These are phyloP conservation scores for Drosophila macrothrix DNA, from an alignment of 2,888 invertebrate genomes.

Conservation along the genomic window DNA sequence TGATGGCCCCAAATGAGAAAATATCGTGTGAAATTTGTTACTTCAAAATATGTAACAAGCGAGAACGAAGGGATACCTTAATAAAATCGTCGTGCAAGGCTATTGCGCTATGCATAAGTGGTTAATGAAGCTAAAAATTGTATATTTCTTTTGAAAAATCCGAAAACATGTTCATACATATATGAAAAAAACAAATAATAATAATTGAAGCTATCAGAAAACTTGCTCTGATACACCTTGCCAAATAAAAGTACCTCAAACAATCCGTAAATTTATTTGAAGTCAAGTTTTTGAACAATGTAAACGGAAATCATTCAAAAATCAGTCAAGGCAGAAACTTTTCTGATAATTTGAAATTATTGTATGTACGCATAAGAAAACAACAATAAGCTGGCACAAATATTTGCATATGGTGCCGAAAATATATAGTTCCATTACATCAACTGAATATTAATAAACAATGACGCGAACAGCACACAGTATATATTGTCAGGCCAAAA, in stretches of 20 bases:
- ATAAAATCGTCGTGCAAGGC: background rate
- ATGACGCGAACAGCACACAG: slow-evolving; percentile 60
- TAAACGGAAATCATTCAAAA: slow-evolving; percentile 6
- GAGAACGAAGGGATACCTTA: background rate
- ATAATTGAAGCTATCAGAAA: background rate
- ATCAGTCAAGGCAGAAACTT: slow-evolving; percentile 2
- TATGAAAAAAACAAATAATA: background rate
- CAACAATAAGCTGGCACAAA: slow-evolving; percentile 29
- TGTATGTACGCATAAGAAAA: background rate
- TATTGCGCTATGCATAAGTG: background rate
- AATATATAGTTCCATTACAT: slow-evolving; percentile 66
- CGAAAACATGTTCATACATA: background rate
- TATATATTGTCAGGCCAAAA: slow-evolving; percentile 41
- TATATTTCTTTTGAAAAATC: background rate
- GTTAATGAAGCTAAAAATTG: background rate
- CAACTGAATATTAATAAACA: slow-evolving; percentile 77
- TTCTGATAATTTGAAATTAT: slow-evolving; percentile 15
- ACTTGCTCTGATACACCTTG: background rate
- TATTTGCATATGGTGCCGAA: slow-evolving; percentile 27
- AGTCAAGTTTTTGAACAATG: background rate
- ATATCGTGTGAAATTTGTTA: slow-evolving; percentile 7
- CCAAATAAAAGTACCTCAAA: background rate
- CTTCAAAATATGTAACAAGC: slow-evolving; percentile 18
- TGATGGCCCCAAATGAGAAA: slow-evolving; percentile 51
- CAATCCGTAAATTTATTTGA: background rate